Conservation (phyloP, 2,797 vertebrate species). For the Sebastes vulpes region DNA sequence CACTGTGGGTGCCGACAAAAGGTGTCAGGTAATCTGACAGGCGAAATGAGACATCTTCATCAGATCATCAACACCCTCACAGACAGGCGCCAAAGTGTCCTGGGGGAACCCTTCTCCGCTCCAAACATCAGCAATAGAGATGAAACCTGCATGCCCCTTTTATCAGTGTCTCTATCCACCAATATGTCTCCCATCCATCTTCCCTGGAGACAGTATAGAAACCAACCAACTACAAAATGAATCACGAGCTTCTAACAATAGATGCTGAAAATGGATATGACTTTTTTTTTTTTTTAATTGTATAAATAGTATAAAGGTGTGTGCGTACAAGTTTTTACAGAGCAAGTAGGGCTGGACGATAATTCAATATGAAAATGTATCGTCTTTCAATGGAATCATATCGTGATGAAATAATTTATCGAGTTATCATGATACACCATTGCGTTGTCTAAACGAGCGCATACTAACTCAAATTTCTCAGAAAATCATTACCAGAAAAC, state of each 20-base stretch:
- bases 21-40: constrained; percentile 79
- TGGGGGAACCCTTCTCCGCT: constrained; percentile 37
- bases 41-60: constrained; percentile 80
- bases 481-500: neutral
- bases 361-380: neutral
- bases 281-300: neutral
- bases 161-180: constrained; percentile 24
- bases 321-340: too few relatives aligned
- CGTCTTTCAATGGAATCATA: neutral
- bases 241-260: neutral
- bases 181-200: neutral
- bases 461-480: too few relatives aligned
- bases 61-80: constrained; percentile 76
- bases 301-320: neutral
- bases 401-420: neutral
- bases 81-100: constrained; percentile 69
- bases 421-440: neutral
- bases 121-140: constrained; percentile 37
- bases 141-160: constrained; percentile 29
- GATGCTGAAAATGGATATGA: neutral
- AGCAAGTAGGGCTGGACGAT: neutral
- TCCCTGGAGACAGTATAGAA: neutral
- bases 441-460: neutral
- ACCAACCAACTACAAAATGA: neutral
- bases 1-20: constrained; percentile 60